Evolutionary conservation across 2,113 vertebrate species (phyloP), one percentile per base, ranked within the genome.

Genomic region (Acanthisitta chloris): DNA sequence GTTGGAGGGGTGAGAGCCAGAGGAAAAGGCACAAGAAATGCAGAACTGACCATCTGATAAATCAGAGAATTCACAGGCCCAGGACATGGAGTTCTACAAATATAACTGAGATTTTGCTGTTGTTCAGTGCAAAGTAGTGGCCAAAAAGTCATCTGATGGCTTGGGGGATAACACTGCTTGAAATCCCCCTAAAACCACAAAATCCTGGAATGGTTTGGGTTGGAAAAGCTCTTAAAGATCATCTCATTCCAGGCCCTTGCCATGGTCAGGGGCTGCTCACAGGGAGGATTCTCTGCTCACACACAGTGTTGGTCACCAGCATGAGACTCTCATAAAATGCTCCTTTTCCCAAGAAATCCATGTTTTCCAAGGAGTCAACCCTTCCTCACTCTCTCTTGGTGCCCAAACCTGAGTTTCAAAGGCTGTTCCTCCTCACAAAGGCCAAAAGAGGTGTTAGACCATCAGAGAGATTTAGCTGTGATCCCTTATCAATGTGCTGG

Each of bases 241-340:
- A 12, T 15, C 14, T 40, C 54, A 7, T 38, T 11, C 34, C 16
- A 26, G 19, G 11, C 20, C 40, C 33, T 18, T 28, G 34, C 42
- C 10, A 1, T 11, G 23, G 5, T 23, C 14, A 12, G 2, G 80
- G 19, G 10, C 0, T 6, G 29, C 4, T 7, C 4, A 0, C 8
- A 55, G 43, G 12, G 34, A 31, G 14, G 26, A 19, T 20, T 3
- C 57, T 16, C 31, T 2, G 4, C 19, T 48, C 4, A 23, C 0
- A 1, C 46, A 18, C 17, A 14, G 3, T 3, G 5, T 3, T 9
- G 15, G 16, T 14, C 12, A 6, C 4, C 23, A 38, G 34, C 38
- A 5, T 5, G 10, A 57, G 5, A 18, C 25, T 3, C 36, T 36
- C 51, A 2, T 46, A 12, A 31, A 49, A 58, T 23, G 14, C 12